Base-by-base conservation (phyloP, 2,797 vertebrate genomes). In the Hybognathus amarus region DNA sequence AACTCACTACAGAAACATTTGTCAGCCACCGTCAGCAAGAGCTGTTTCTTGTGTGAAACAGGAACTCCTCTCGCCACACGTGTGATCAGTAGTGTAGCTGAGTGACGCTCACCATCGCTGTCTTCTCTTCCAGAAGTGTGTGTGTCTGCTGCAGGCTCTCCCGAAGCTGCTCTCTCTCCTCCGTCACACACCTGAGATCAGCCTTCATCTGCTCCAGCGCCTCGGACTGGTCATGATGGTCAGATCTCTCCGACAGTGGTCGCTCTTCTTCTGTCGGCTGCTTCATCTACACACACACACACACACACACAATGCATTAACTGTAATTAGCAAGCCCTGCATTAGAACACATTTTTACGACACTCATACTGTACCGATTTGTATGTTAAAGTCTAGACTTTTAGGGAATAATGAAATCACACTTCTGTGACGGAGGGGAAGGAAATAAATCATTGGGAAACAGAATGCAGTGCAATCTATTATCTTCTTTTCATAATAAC, bases 141-240 rank as follows among this genome's bases (percentile, higher is more conserved):
- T 38, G 73, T 2, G 86, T 71, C 36, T 74, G 66, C 20, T 85
- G 71, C 6, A 87, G 6, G 8, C 59, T 79, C 87, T 84, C 84
- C 36, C 77, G 85, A 38, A 87, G 82, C 63, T 79, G 82, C 45
- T 85, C 73, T 83, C 80, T 59, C 27, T 82, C 75, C 61, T 79
- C 78, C 6, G 79, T 77, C 22, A 96, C 86, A 64, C 77, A 87
- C 18, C 79, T 83, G 40, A 89, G 85, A 6, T 91, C 87, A 54
- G 91, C 89, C 33, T 89, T 90, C 9, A 87, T 74, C 24, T 82
- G 81, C 63, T 87, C 82, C 42, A 87, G 33, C 9, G 20, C 7
- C 5, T 50, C 47, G 2, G 22, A 24, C 22, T 8, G 12, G 27
- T 80, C 22, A 5, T 71, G 36, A 42, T 68, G 63, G 6, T 66